Evolutionary conservation across 2,888 invertebrate species (phyloP).

Genomic region (Oxyscelio sp.): DNA sequence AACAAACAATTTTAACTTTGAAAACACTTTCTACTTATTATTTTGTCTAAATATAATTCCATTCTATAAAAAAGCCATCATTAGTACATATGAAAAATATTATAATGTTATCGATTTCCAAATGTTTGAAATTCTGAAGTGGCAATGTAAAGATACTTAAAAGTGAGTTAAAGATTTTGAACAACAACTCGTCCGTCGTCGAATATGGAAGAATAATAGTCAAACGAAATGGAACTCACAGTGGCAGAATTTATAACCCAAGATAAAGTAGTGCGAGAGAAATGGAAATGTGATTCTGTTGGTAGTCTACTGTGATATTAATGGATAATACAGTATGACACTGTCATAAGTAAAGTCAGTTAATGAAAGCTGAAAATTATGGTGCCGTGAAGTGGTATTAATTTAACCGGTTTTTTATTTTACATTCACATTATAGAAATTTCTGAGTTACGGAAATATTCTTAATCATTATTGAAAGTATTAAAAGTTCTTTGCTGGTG

Average conservation of each 20-base stretch:
- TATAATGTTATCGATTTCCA: slow-evolving; percentile 26
- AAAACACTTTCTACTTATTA: too few relatives aligned
- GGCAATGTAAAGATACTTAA: slow-evolving; percentile 49
- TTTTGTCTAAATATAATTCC: too few relatives aligned
- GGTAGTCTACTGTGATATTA: slow-evolving; percentile 66
- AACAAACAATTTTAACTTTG: too few relatives aligned
- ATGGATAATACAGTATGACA: slow-evolving; percentile 68
- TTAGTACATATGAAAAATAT: slow-evolving; percentile 10
- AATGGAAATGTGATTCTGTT: slow-evolving; percentile 76
- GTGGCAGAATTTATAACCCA: slow-evolving; percentile 77
- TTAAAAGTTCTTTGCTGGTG: neutral
- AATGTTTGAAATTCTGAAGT: slow-evolving; percentile 55
- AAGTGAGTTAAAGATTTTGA: slow-evolving; percentile 63
- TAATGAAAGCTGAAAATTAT: slow-evolving; percentile 60
- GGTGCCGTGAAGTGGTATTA: slow-evolving; percentile 37
- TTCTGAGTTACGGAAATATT: slow-evolving; percentile 28
- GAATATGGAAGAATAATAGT: slow-evolving; percentile 78
- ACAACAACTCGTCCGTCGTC: slow-evolving; percentile 68
- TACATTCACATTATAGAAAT: slow-evolving; percentile 40
- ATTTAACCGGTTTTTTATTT: too few relatives aligned
- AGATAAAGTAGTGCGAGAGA: slow-evolving; percentile 77
- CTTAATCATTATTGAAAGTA: neutral
- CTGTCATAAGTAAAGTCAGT: slow-evolving; percentile 64
- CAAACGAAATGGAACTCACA: slow-evolving; percentile 75
- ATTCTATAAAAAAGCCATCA: slow-evolving; percentile 6